Base-by-base conservation (phyloP, 2,888 invertebrate genomes). In the Acronicta aceris region DNA sequence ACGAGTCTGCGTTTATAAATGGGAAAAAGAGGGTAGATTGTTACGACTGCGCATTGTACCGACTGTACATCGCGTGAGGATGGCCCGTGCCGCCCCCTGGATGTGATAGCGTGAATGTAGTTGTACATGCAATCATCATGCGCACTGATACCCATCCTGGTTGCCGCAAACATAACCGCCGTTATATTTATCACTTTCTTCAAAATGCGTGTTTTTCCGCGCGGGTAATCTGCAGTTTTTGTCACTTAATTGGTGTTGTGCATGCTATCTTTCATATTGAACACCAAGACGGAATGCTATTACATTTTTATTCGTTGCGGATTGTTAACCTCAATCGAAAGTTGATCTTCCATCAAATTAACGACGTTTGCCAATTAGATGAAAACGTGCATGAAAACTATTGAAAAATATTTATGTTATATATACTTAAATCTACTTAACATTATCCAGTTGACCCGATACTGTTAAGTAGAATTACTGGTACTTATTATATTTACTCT, bases 101-200 rank as follows among this genome's bases (percentile, higher is more conserved):
- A 55, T 55, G 54, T 63, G 76, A 78, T 81, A 75, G 78, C 78
- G 78, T 79, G 77, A 74, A 74, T 68, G 70, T 66, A 58, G 62
- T 56, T 45, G 62, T 54, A 70, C 84, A 84, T 82, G 84, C 83
- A 75, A 85, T 76, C 70, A 73, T 76, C 73, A 72, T 43, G 50
- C 62, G 55, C 69, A 56, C 71, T 71, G 76, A 81, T 81, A 82
- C 76, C 73, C 60, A 66, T 52, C 48, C 66, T 41, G 70, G 68
- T 71, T 64, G 66, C 75, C 65, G 60, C 75, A 70, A 74, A 75
- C 71, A 71, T 67, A 65, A 61, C 62, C 78, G 72, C 68, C 58
- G 25, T 70, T 68, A 71, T 74, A 81, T 81, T 77, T 75, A 78
- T 83, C 79, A 82, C 83, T 83, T 83, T 83, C 80, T 77, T 79